Conservation (phyloP, 2,888 invertebrate genomes). For the Baccha elongata region DNA sequence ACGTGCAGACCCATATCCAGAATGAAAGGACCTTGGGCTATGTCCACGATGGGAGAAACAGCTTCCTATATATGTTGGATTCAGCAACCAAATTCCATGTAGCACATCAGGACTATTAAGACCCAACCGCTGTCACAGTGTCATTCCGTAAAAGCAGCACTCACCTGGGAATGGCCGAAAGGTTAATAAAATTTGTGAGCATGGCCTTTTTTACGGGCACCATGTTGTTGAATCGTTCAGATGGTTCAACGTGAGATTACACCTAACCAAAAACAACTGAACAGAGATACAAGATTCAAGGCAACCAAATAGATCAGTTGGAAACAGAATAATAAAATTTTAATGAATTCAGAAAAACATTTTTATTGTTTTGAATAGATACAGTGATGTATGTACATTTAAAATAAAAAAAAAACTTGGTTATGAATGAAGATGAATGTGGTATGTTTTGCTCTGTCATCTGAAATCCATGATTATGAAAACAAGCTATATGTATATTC, state of each 20-base stretch:
- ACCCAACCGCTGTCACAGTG: slow-evolving; percentile 1
- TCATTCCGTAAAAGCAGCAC: slow-evolving; percentile 3
- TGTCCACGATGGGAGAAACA: neutral
- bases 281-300: slow-evolving; percentile 21
- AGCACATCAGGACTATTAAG: slow-evolving; percentile 25
- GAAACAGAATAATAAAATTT: slow-evolving; percentile 39
- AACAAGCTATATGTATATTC: no score
- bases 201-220: slow-evolving; percentile 50
- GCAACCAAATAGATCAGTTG: slow-evolving; percentile 28
- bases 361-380: slow-evolving; percentile 12
- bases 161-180: slow-evolving; percentile 24
- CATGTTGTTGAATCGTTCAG: neutral
- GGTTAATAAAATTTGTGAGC: slow-evolving; percentile 61
- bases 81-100: slow-evolving; percentile 20
- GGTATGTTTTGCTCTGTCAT: no score
- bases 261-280: slow-evolving; percentile 31
- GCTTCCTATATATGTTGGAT: neutral
- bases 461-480: no score
- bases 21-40: slow-evolving; percentile 18
- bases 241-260: slow-evolving; percentile 22
- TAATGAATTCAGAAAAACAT: slow-evolving; percentile 9
- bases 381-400: no score
- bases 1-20: slow-evolving; percentile 11
- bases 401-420: no score
- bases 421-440: no score